Conservation (phyloP, 2,888 invertebrate species). For the Gryllus longicercus region DNA sequence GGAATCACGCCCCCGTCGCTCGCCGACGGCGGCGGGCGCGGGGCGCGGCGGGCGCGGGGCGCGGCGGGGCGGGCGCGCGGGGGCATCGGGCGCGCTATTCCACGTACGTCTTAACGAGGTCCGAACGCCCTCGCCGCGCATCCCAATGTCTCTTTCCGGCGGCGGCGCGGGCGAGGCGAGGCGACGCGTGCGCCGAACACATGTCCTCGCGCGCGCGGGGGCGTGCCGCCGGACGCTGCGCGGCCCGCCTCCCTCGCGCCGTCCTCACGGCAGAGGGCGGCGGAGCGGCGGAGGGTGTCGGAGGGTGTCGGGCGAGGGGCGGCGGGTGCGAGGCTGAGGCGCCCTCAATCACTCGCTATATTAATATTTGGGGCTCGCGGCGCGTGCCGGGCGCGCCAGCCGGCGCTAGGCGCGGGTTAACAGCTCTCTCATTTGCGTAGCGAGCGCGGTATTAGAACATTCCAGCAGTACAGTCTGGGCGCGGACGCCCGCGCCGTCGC, state of each 20-base stretch:
- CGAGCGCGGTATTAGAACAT: background rate
- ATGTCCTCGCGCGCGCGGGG: background rate
- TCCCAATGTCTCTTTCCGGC: background rate
- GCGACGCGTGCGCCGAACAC: background rate
- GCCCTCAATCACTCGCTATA: constrained; percentile 17
- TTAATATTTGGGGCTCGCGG: background rate
- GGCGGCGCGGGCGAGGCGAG: background rate
- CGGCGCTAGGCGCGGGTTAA: background rate
- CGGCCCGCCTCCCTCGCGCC: too few species aligned
- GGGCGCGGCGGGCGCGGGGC: background rate
- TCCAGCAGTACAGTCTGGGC: background rate
- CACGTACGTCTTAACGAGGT: background rate
- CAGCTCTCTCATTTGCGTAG: constrained; percentile 11
- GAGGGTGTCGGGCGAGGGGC: too few species aligned
- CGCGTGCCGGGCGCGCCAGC: background rate
- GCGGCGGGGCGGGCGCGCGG: background rate
- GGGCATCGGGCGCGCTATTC: background rate
- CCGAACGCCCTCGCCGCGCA: background rate
- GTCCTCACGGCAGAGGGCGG: too few species aligned
- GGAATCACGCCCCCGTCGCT: too few species aligned
- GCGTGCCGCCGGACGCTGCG: too few species aligned
- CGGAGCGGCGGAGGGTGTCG: too few species aligned
- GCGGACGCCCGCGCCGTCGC: too few species aligned
- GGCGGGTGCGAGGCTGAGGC: too few species aligned
- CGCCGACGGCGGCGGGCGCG: background rate